Evolutionary conservation across 1,140 invertebrate genomes (phyloP).

Genomic region (Neodiprion pinetum): DNA sequence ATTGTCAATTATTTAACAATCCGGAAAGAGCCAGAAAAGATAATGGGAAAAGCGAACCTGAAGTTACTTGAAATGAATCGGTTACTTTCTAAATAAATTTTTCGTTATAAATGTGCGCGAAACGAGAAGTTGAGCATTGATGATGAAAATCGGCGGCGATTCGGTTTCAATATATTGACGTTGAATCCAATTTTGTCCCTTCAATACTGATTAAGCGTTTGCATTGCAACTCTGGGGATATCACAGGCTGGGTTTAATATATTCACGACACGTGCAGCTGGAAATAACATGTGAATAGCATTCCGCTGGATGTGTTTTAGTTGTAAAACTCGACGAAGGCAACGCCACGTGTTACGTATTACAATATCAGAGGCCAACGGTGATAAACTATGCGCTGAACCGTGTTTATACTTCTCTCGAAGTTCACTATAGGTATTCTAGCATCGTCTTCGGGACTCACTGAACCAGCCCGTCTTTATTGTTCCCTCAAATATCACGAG

Average conservation of each 20-base stretch:
- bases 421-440: not conserved
- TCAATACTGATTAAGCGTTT: not conserved
- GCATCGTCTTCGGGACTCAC: not conserved
- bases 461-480: not conserved
- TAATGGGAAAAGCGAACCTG: too few relatives aligned
- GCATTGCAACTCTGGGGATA: not conserved
- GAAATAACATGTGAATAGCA: slow-evolving; percentile 5
- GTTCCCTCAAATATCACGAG: not conserved
- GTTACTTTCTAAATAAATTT: too few relatives aligned
- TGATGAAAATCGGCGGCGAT: too few relatives aligned
- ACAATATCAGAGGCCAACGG: not conserved
- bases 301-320: not conserved
- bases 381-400: slow-evolving; percentile 1
- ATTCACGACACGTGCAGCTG: not conserved
- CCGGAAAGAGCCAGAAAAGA: too few relatives aligned
- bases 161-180: too few relatives aligned
- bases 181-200: too few relatives aligned
- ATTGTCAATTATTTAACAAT: too few relatives aligned
- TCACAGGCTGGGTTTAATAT: not conserved
- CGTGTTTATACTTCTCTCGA: not conserved
- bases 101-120: too few relatives aligned
- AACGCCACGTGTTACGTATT: slow-evolving; percentile 1
- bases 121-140: too few relatives aligned
- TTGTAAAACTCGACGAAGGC: not conserved
- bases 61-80: too few relatives aligned